A percentile compares a stretch with the other conserved stretches of the same genome.
phyloP scores from a whole-genome alignment of 2,113 vertebrate genomes.

The Pleuronectes platessa region DNA sequence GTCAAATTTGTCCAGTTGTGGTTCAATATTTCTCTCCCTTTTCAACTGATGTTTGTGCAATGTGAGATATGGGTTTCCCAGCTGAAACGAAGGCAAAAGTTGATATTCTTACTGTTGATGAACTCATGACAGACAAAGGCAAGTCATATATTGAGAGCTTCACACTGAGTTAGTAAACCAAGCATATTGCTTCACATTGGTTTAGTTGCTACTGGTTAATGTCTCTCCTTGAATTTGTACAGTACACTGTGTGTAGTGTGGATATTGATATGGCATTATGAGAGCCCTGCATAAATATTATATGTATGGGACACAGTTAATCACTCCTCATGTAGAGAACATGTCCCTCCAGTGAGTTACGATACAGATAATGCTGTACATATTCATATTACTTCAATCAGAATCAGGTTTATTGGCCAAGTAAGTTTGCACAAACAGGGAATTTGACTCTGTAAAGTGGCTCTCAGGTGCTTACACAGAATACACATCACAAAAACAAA shows the following conservation, averaged over 20 bases:
- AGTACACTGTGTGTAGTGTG: background rate
- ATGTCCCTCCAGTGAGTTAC: background rate
- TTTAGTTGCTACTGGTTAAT: background rate
- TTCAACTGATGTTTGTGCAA: slow-evolving; percentile 19
- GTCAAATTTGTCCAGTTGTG: background rate
- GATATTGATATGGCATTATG: background rate
- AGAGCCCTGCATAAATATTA: background rate
- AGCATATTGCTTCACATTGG: background rate
- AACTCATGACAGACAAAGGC: background rate
- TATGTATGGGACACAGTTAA: background rate
- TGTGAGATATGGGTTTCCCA: slow-evolving; percentile 2
- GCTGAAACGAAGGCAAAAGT: background rate
- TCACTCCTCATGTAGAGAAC: background rate
- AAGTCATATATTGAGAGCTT: background rate
- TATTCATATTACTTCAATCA: background rate
- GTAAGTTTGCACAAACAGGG: no score
- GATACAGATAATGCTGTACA: background rate
- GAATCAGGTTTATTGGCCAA: no score
- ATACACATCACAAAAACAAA: no score
- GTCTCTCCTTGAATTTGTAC: background rate
- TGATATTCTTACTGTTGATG: background rate
- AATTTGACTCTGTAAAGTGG: no score
- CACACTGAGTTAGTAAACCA: background rate
- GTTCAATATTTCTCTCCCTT: slow-evolving; percentile 5
- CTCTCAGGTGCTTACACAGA: no score